Base-by-base conservation (phyloP, 1,140 invertebrate species). In the Drosophila quadrilineata region DNA sequence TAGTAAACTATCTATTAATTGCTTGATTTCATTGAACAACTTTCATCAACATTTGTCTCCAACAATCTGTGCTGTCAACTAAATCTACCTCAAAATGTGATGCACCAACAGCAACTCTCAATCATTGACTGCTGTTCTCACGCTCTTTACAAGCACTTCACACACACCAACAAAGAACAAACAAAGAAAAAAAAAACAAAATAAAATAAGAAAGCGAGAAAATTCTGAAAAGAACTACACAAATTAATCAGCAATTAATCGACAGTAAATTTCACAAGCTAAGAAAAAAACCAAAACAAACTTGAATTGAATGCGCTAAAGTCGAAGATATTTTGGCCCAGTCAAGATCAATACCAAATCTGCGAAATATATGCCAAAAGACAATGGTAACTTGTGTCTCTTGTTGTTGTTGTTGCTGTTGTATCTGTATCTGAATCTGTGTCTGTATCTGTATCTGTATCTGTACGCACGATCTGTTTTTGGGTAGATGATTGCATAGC, bases 201-300 rank as follows among this genome's bases (percentile, higher is more conserved):
- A n/a, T n/a, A n/a, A n/a, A n/a, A n/a, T n/a, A n/a, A n/a, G n/a
- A n/a, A n/a, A n/a, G n/a, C n/a, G n/a, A n/a, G n/a, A n/a, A n/a
- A n/a, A n/a, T n/a, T n/a, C n/a, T n/a, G n/a, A n/a, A n/a, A n/a
- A n/a, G n/a, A n/a, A n/a, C n/a, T n/a, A n/a, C n/a, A n/a, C n/a
- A 74, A 75, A 71, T 71, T 63, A 67, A 71, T 75, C 52, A 71
- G 48, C 76, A 79, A 71, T 67, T 75, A 80, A 63, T 75, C 58
- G 31, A 58, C 8, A 43, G 35, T 43, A 38, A 59, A 31, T 16
- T 28, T 6, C 10, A 38, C 14, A 48, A 28, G 33, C 19, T 31
- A 36, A 43, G 26, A 29, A 14, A 26, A 16, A 0, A 9, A 17
- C 22, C n/a, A n/a, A n/a, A n/a, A n/a, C n/a, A n/a, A n/a, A n/a